phyloP scores from a whole-genome alignment of 2,888 invertebrate species.

The Andrena bucephala region DNA sequence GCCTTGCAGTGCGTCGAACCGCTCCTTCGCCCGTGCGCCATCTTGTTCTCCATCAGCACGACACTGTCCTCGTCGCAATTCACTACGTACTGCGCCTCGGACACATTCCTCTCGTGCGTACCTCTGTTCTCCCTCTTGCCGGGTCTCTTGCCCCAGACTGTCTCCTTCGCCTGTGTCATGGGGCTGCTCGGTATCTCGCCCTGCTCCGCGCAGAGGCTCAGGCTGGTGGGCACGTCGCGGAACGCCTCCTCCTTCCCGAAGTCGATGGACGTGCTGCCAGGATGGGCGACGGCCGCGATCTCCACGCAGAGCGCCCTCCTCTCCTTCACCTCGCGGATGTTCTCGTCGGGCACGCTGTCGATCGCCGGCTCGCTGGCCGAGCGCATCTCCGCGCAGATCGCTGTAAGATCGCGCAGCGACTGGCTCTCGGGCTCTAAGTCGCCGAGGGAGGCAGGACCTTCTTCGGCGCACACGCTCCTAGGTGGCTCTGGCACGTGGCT shows the following conservation, averaged over 20 bases:
- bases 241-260: slow-evolving; percentile 80
- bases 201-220: slow-evolving; percentile 81
- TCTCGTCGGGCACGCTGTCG: slow-evolving; percentile 80
- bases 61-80: slow-evolving; percentile 81
- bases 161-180: slow-evolving; percentile 80
- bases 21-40: slow-evolving; percentile 1
- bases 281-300: slow-evolving; percentile 68
- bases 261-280: slow-evolving; percentile 73
- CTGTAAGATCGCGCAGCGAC: slow-evolving; percentile 79
- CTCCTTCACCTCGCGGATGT: slow-evolving; percentile 80
- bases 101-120: slow-evolving; percentile 68
- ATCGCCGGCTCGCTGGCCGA: slow-evolving; percentile 81
- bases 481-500: slow-evolving; percentile 75
- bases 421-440: slow-evolving; percentile 79
- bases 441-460: slow-evolving; percentile 81
- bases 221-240: slow-evolving; percentile 80
- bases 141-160: slow-evolving; percentile 73
- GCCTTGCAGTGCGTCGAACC: slow-evolving; percentile 10
- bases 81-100: slow-evolving; percentile 80
- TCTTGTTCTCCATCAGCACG: slow-evolving; percentile 78
- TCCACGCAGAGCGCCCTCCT: slow-evolving; percentile 79
- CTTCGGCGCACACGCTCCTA: slow-evolving; percentile 81
- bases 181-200: slow-evolving; percentile 83
- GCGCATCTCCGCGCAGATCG: slow-evolving; percentile 84
- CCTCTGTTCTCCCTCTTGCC: slow-evolving; percentile 51